Base-by-base conservation (phyloP, 2,888 invertebrate genomes). In the Pyrochroa serraticornis region DNA sequence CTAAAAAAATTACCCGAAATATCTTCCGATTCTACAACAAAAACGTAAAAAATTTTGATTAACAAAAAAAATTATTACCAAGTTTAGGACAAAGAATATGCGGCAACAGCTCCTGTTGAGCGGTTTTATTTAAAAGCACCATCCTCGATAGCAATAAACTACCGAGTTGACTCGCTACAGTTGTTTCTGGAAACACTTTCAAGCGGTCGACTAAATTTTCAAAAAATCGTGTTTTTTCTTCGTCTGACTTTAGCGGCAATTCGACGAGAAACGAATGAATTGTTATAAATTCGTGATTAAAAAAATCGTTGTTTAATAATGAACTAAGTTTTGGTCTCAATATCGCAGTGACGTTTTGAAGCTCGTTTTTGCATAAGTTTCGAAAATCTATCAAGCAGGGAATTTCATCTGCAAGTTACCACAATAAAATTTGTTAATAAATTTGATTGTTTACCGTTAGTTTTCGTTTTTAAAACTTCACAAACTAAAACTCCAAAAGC, bases 211-310 rank as follows among this genome's bases (percentile, higher is more conserved):
- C 82, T 67, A 94, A 82, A 64, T 82, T 84, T 34, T 86, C 84
- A 75, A 95, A 95, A 77, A 95, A 95, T 52, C 85, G 80, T 62
- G 85, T 83, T 74, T 90, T 94, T 67, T 94, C 93, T 47, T 82
- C 81, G 66, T 89, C 88, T 53, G 82, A 83, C 77, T 95, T 94
- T 34, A 95, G 75, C 0, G 95, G 91, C 48, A 95, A 80, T 74
- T 92, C 91, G 67, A 87, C 87, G 0, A 95, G 81, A 79, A 94
- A 95, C 62, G 90, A 88, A 75, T 93, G 88, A 65, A 95, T 90
- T 13, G 85, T 82, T 59, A 95, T 88, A 75, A 95, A 94, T 71
- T 93, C 91, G 73, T 93, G 92, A 69, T 89, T 91, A 73, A 91
- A 94, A 78, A 92, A 91, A 41, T 85, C 85, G 78, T 93, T 91